phyloP scores from a whole-genome alignment of 2,113 vertebrate genomes.

The Pelobates fuscus region DNA sequence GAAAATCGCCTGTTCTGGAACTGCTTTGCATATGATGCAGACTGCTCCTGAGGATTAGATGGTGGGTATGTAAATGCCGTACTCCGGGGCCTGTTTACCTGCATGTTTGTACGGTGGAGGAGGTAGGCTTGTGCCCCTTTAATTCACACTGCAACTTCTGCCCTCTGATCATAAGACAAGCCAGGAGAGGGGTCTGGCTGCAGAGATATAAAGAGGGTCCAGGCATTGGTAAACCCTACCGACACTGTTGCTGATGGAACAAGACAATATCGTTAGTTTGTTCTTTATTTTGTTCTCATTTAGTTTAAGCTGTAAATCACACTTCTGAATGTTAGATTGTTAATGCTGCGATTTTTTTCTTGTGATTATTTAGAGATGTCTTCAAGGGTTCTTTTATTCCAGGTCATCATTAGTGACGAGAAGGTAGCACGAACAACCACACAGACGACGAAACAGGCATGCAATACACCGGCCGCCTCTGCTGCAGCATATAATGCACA shows the following conservation, averaged over 20 bases:
- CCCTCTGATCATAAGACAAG: slow-evolving; percentile 38
- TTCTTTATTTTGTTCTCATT: background rate
- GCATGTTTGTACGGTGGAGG: slow-evolving; percentile 34
- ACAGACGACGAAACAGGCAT: background rate
- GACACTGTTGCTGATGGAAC: background rate
- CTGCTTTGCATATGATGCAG: slow-evolving; percentile 38
- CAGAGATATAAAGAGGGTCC: slow-evolving; percentile 21
- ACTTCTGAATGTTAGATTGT: no score
- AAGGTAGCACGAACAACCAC: background rate
- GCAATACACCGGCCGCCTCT: background rate
- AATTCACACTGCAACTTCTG: slow-evolving; percentile 22
- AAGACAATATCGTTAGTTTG: background rate
- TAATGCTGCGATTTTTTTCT: no score
- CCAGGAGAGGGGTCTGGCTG: slow-evolving; percentile 32
- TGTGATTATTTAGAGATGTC: no score
- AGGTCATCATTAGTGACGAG: no score
- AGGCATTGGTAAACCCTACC: slow-evolving; percentile 30
- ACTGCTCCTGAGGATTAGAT: slow-evolving; percentile 27
- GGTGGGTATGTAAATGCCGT: slow-evolving; percentile 45
- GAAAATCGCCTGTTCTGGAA: slow-evolving; percentile 41
- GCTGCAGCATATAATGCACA: background rate
- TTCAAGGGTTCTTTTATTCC: no score
- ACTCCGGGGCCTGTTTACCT: slow-evolving; percentile 45
- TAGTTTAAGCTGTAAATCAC: no score
- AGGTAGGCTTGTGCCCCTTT: slow-evolving; percentile 28